These are phyloP conservation scores for Vulpes vulpes DNA, from an alignment of 2,113 vertebrate genomes.

Conservation along the genomic window DNA sequence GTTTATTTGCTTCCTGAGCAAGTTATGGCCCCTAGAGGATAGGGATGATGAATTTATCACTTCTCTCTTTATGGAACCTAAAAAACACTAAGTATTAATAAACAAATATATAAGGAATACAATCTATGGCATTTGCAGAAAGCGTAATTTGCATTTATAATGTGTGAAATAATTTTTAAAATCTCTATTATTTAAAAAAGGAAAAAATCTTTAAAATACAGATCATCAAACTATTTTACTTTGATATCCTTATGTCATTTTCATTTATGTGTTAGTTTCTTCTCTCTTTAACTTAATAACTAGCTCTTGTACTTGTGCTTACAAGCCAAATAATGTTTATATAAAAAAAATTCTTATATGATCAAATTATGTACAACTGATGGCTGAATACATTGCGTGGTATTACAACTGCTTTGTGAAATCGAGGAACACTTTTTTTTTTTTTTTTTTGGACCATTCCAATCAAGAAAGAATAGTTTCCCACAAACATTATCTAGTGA, in stretches of 20 bases:
- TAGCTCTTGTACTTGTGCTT: background rate
- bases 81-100: background rate
- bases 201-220: background rate
- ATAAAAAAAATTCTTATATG: background rate
- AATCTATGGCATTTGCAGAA: background rate
- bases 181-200: background rate
- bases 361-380: background rate
- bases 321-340: conserved; percentile 12
- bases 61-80: background rate
- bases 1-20: background rate
- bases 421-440: background rate
- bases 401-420: conserved; percentile 1
- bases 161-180: background rate
- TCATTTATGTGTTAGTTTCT: conserved; percentile 35
- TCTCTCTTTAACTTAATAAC: conserved; percentile 36
- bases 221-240: background rate
- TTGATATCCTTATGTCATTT: background rate
- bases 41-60: background rate
- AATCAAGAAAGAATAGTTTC: background rate
- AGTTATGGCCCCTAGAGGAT: background rate
- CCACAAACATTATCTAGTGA: background rate
- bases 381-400: background rate
- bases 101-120: background rate
- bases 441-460: background rate
- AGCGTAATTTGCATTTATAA: background rate